Conservation (phyloP, 2,113 vertebrate genomes). For the Apistogramma diplotaenia region DNA sequence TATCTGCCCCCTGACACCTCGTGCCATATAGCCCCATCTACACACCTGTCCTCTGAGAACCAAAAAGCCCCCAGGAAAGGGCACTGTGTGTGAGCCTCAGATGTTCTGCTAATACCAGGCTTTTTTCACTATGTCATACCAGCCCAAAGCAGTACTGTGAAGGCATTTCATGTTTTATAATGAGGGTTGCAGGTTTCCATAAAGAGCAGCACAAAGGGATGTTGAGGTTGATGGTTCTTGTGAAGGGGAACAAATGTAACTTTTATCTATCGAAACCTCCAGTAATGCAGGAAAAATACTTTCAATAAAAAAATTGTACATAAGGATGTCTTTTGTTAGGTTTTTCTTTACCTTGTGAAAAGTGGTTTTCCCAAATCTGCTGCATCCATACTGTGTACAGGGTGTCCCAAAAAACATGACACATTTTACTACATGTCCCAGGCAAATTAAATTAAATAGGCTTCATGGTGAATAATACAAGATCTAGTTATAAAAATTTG, state of each 20-base stretch:
- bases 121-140: not conserved
- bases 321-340: not conserved
- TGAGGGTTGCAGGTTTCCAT: not conserved
- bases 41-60: constrained; percentile 41
- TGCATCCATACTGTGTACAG: not conserved
- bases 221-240: not conserved
- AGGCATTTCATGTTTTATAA: not conserved
- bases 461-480: no score
- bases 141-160: not conserved
- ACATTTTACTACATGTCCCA: no score
- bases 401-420: no score
- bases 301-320: not conserved
- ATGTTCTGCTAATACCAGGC: not conserved
- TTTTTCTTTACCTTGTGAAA: not conserved
- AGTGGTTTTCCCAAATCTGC: not conserved
- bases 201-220: not conserved
- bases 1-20: constrained; percentile 19
- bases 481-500: no score
- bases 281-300: not conserved
- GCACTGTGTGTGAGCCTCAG: constrained; percentile 1
- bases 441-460: no score
- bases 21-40: not conserved
- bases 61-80: constrained; percentile 32
- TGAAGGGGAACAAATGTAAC: not conserved
- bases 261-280: not conserved